Base-by-base conservation (phyloP, 2,888 invertebrate genomes). In the Nomada fabriciana region DNA sequence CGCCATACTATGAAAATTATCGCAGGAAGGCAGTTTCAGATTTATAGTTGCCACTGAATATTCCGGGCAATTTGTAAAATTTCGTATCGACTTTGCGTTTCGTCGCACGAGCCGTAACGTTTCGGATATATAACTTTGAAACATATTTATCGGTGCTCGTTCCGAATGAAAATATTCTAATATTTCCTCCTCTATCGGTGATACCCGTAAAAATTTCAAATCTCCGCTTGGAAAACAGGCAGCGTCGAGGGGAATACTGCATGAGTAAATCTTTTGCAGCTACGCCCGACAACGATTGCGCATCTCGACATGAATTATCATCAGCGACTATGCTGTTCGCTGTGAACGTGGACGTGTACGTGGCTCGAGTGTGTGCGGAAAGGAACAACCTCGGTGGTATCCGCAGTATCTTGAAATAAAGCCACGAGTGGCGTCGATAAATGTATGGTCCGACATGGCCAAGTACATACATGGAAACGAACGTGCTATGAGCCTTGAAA, bases 351-450 rank as follows among this genome's bases (percentile, higher is more conserved):
- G 3, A 25, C 0, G 52, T 20, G 25, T 13, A 4, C n/a, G 5
- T 0, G 29, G 18, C 36, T 36, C n/a, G 5, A 25, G 23, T 25
- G 29, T 60, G 29, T 2, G 15, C 9, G n/a, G 13, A 53, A 55
- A 55, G 59, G 59, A 69, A 20, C 59, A 69, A 55, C 61, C 61
- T 23, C 43, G 52, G 20, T 13, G 57, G 42, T 74, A 43, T 50
- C 57, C 52, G 64, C 15, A 10, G 68, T 70, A 75, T 79, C 76
- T 79, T 70, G 70, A 79, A 76, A 76, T 79, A 79, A 70, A 70
- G 57, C 77, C 61, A 59, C 70, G 71, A 72, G 80, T 77, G 71
- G 67, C 67, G 77, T 72, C 67, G 77, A 72, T 80, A 80, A 80
- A 80, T 68, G 77, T 68, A 76, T 68, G 72, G 77, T 67, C 77